Conservation (phyloP, 2,797 vertebrate genomes). For the Acipenser oxyrinchus region DNA sequence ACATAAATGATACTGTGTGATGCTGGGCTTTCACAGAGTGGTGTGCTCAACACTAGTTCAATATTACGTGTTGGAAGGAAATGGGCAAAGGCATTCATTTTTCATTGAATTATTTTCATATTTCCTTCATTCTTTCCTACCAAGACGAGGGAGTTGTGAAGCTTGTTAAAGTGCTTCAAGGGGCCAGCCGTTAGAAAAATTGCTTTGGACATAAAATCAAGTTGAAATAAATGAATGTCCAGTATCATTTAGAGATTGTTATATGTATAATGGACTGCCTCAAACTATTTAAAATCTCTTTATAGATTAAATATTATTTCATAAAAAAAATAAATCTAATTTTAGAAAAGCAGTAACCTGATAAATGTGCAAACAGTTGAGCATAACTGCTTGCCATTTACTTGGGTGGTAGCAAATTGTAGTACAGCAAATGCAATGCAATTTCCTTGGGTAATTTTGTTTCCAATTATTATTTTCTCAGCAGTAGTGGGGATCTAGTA, state of each 20-base stretch:
- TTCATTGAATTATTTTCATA: background rate
- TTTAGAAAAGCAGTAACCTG: conserved; percentile 43
- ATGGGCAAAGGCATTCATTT: background rate
- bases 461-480: background rate
- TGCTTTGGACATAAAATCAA: conserved; percentile 65
- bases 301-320: conserved; percentile 65
- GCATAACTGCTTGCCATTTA: conserved; percentile 39
- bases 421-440: conserved; percentile 16
- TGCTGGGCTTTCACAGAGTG: too few species aligned
- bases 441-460: conserved; percentile 20
- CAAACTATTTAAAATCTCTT: conserved; percentile 66
- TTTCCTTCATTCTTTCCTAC: background rate
- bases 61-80: background rate
- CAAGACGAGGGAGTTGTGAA: conserved; percentile 16
- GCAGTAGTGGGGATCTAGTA: background rate
- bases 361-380: conserved; percentile 36
- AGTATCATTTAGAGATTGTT: conserved; percentile 65
- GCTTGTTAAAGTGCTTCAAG: conserved; percentile 53
- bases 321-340: conserved; percentile 67
- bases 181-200: conserved; percentile 62
- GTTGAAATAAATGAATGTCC: conserved; percentile 73
- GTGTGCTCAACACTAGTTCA: too few species aligned
- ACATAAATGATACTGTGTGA: too few species aligned
- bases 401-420: conserved; percentile 38
- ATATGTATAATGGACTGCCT: conserved; percentile 59